These are phyloP conservation scores for Ceyx cyanopectus DNA, from an alignment of 2,113 vertebrate species.

Conservation along the genomic window DNA sequence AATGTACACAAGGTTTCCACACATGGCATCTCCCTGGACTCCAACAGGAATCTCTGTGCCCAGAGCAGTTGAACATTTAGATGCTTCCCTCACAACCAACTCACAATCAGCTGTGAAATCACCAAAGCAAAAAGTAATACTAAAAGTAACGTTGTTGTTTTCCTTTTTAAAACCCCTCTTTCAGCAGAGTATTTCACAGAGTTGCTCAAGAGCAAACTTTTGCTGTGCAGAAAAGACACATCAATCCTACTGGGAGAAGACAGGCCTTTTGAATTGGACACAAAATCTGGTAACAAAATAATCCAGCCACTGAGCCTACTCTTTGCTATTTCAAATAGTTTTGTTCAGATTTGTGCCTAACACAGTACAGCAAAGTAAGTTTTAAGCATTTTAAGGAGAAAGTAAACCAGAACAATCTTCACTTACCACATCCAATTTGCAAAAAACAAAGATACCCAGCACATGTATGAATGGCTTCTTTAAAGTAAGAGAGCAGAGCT, in stretches of 20 bases:
- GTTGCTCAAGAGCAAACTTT: slow-evolving; percentile 35
- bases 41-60: neutral
- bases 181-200: slow-evolving; percentile 23
- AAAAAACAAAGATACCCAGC: slow-evolving; percentile 80
- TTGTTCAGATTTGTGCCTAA: slow-evolving; percentile 48
- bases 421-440: slow-evolving; percentile 82
- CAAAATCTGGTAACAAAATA: slow-evolving; percentile 32
- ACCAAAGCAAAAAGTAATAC: neutral
- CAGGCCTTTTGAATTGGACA: slow-evolving; percentile 20
- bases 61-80: neutral
- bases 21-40: neutral
- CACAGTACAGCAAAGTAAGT: slow-evolving; percentile 45
- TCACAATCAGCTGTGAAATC: slow-evolving; percentile 5
- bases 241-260: slow-evolving; percentile 9
- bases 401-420: slow-evolving; percentile 71
- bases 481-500: slow-evolving; percentile 81
- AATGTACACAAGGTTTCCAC: neutral
- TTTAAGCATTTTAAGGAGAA: slow-evolving; percentile 62
- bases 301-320: slow-evolving; percentile 25
- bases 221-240: slow-evolving; percentile 35
- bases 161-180: neutral
- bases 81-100: neutral
- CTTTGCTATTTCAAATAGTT: slow-evolving; percentile 35
- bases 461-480: slow-evolving; percentile 79
- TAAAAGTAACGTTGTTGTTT: neutral